Percentiles rank a stretch among this genome's conserved stretches.
Conservation (phyloP, 1,140 invertebrate species). For the Eumaeus atala region DNA sequence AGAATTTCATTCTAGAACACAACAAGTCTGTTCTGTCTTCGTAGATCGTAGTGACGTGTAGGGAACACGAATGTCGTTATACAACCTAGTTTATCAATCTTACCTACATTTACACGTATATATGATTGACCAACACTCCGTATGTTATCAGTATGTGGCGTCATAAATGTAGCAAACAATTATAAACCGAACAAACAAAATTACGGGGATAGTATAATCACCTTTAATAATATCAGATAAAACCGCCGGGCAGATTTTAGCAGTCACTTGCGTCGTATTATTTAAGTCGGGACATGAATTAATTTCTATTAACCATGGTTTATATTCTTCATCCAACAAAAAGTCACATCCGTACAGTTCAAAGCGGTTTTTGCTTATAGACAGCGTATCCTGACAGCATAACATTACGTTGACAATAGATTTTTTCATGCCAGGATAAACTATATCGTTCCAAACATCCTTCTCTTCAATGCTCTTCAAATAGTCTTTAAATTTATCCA, state of each 20-base stretch:
- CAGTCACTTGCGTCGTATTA: slow-evolving; percentile 87
- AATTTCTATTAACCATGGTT: slow-evolving; percentile 94
- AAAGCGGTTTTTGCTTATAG: slow-evolving; percentile 85
- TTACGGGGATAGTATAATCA: slow-evolving; percentile 55
- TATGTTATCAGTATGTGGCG: neutral
- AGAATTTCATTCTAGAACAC: too few relatives aligned
- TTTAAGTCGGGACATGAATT: slow-evolving; percentile 92
- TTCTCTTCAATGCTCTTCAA: slow-evolving; percentile 69
- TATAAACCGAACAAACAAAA: too few relatives aligned
- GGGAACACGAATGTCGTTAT: too few relatives aligned
- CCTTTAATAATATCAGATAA: slow-evolving; percentile 93
- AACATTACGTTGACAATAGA: slow-evolving; percentile 87
- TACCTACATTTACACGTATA: too few relatives aligned
- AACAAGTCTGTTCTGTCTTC: too few relatives aligned
- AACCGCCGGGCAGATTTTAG: slow-evolving; percentile 85
- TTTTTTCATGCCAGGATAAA: slow-evolving; percentile 91
- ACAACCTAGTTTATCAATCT: too few relatives aligned
- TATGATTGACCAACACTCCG: neutral
- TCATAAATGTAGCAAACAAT: neutral
- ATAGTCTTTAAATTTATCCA: slow-evolving; percentile 83
- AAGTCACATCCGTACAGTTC: slow-evolving; percentile 96
- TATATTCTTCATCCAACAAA: slow-evolving; percentile 88
- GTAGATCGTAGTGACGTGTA: too few relatives aligned
- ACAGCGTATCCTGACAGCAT: slow-evolving; percentile 83
- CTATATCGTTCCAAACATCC: slow-evolving; percentile 77